Percentiles rank a stretch among this genome's conserved stretches.
These are phyloP conservation scores for Pegea sp. DNA, from an alignment of 23 tunicate genomes.

Conservation along the genomic window DNA sequence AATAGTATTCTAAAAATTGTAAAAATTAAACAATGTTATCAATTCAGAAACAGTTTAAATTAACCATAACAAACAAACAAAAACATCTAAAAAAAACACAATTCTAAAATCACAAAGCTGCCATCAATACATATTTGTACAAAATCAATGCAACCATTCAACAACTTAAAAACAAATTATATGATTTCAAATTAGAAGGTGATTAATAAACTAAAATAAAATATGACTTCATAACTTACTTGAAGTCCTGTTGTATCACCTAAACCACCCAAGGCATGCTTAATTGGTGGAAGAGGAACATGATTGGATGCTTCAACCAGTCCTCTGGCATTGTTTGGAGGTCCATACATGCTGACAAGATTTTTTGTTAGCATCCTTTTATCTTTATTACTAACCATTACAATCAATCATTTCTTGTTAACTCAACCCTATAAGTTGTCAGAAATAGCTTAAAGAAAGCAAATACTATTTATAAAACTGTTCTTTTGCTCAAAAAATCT, in stretches of 20 bases:
- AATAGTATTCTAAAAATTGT: no score
- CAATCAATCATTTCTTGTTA: constrained; percentile 1
- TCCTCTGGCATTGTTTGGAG: constrained; percentile 25
- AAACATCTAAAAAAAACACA: neutral
- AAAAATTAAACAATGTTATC: no score
- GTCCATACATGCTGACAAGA: constrained; percentile 56
- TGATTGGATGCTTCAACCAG: constrained; percentile 16
- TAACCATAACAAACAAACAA: neutral
- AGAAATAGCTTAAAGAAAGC: no score
- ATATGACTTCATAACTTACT: no score
- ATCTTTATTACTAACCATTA: constrained; percentile 38
- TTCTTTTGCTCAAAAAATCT: no score
- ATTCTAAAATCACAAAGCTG: no score
- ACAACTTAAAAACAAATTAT: neutral
- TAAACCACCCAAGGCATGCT: constrained; percentile 33
- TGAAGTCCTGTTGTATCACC: constrained; percentile 53
- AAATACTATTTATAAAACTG: no score
- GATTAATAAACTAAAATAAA: neutral
- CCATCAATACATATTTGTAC: no score
- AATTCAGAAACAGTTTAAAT: neutral
- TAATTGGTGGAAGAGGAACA: constrained; percentile 83
- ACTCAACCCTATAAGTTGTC: no score
- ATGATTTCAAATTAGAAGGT: neutral
- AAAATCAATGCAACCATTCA: neutral
- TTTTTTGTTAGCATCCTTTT: constrained; percentile 91